These are phyloP conservation scores for Octonoba sinensis DNA, from an alignment of 2,888 invertebrate species.

Conservation along the genomic window DNA sequence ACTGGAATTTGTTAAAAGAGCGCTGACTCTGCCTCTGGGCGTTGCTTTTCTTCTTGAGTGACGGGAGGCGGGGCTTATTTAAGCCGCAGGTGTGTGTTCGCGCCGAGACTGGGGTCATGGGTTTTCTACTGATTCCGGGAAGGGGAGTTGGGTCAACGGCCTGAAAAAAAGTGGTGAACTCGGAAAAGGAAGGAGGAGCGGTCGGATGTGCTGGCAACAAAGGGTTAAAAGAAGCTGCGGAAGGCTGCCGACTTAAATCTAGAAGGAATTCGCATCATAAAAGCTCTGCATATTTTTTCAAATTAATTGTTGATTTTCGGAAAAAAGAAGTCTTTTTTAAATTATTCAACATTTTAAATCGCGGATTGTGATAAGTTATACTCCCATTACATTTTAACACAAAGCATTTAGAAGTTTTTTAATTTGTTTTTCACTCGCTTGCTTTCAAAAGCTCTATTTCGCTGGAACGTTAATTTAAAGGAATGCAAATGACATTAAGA, in stretches of 20 bases:
- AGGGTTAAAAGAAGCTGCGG: constrained; percentile 43
- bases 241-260: constrained; percentile 11
- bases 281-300: too few relatives aligned
- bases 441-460: too few relatives aligned
- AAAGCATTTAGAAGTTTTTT: too few relatives aligned
- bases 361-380: too few relatives aligned
- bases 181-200: constrained; percentile 23
- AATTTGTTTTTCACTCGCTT: too few relatives aligned
- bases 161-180: constrained; percentile 24
- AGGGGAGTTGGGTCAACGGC: constrained; percentile 30
- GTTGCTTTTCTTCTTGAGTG: constrained; percentile 10
- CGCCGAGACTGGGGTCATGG: constrained; percentile 11
- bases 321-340: too few relatives aligned
- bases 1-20: constrained; percentile 39
- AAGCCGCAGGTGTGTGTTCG: constrained; percentile 36
- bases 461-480: too few relatives aligned
- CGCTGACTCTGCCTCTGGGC: constrained; percentile 27
- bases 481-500: too few relatives aligned
- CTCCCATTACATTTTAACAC: too few relatives aligned
- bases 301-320: too few relatives aligned
- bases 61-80: constrained; percentile 44
- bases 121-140: constrained; percentile 7
- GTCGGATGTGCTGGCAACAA: constrained; percentile 24
- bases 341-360: too few relatives aligned
- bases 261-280: too few relatives aligned